Percentiles rank a stretch among this genome's conserved stretches.
phyloP scores from a whole-genome alignment of 2,888 invertebrate species.

The Noctua janthe region DNA sequence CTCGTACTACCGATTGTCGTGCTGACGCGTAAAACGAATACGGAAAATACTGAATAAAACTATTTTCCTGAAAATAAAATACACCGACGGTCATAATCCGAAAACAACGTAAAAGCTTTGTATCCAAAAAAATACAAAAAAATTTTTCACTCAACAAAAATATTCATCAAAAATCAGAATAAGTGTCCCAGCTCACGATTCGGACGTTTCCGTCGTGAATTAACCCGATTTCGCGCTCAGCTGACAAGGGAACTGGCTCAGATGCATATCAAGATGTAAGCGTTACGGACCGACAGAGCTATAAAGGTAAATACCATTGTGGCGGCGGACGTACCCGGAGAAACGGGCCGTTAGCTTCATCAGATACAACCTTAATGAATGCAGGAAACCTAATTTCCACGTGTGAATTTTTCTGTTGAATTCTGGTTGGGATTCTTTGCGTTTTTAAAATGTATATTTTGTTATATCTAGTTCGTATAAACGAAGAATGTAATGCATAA shows the following conservation, averaged over 20 bases:
- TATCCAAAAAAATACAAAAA: not conserved
- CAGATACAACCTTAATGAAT: constrained; percentile 41
- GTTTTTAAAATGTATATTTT: not conserved
- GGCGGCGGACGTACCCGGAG: constrained; percentile 8
- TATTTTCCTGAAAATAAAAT: not conserved
- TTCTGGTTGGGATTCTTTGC: constrained; percentile 1
- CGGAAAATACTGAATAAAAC: not conserved
- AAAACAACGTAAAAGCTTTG: not conserved
- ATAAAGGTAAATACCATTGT: constrained; percentile 52
- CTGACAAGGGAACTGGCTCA: constrained; percentile 67
- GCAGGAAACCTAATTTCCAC: constrained; percentile 36
- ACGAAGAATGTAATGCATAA: not conserved
- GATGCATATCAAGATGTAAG: constrained; percentile 68
- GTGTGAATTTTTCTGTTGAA: constrained; percentile 9
- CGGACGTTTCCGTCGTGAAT: constrained; percentile 68
- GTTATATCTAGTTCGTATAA: no score
- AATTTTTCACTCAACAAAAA: constrained; percentile 3
- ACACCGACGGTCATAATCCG: not conserved
- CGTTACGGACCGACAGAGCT: constrained; percentile 25
- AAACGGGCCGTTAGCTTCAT: constrained; percentile 35
- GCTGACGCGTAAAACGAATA: not conserved
- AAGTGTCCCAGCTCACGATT: constrained; percentile 56
- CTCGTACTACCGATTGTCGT: not conserved
- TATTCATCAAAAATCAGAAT: constrained; percentile 58
- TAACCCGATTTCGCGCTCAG: constrained; percentile 73